These are phyloP conservation scores for Rhabdomys dilectus DNA, from an alignment of 2,113 vertebrate species.

Conservation along the genomic window DNA sequence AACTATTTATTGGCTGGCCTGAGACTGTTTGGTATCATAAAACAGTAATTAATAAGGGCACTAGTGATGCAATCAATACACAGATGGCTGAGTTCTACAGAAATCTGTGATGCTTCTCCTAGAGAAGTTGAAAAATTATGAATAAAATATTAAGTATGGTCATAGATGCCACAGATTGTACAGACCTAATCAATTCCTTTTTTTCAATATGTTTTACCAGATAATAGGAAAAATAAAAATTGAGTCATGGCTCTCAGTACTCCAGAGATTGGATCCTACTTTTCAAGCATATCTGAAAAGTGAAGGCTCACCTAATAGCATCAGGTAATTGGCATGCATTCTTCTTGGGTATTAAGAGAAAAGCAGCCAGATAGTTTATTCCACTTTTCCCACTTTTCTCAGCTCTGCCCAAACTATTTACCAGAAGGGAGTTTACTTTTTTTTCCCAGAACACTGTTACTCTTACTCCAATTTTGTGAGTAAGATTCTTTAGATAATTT, in stretches of 20 bases:
- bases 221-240: slow-evolving; percentile 36
- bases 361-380: slow-evolving; percentile 36
- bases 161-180: neutral
- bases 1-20: neutral
- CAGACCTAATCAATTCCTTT: slow-evolving; percentile 63
- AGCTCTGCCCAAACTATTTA: neutral
- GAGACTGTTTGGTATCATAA: neutral
- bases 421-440: neutral
- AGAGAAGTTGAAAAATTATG: slow-evolving; percentile 32
- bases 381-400: slow-evolving; percentile 28
- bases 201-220: slow-evolving; percentile 63
- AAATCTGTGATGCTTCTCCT: slow-evolving; percentile 21
- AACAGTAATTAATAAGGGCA: neutral
- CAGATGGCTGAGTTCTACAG: slow-evolving; percentile 4
- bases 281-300: slow-evolving; percentile 60
- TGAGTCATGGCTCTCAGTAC: slow-evolving; percentile 47
- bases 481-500: slow-evolving; percentile 48
- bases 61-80: neutral
- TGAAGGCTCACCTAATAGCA: slow-evolving; percentile 65
- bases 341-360: slow-evolving; percentile 40
- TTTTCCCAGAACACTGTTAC: neutral
- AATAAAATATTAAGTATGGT: slow-evolving; percentile 31
- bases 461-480: neutral
- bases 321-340: slow-evolving; percentile 66
- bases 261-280: slow-evolving; percentile 55